Percentiles rank a stretch among this genome's conserved stretches.
These are phyloP conservation scores for Lutjanus erythropterus DNA, from an alignment of 2,113 vertebrate species.

Conservation along the genomic window DNA sequence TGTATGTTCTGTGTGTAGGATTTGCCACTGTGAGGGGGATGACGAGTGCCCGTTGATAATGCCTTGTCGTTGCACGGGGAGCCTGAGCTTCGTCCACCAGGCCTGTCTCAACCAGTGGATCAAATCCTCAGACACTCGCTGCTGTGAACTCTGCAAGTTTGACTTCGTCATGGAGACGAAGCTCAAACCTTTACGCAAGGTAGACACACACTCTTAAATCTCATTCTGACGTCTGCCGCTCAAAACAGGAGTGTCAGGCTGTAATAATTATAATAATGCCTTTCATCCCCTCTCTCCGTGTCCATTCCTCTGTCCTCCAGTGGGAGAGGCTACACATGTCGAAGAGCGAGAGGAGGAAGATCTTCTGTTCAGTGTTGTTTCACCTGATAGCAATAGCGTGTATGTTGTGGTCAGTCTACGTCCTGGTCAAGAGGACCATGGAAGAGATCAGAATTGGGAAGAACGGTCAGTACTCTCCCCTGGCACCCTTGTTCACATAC, in stretches of 20 bases:
- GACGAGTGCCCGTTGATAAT: constrained; percentile 95
- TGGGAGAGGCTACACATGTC: constrained; percentile 98
- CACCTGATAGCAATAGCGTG: constrained; percentile 94
- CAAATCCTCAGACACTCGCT: constrained; percentile 96
- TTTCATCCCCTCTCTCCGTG: neutral
- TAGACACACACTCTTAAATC: constrained; percentile 46
- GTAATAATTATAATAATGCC: neutral
- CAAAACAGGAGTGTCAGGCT: neutral
- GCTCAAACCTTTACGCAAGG: constrained; percentile 96
- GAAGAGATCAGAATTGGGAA: constrained; percentile 95
- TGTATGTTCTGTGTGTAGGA: constrained; percentile 85
- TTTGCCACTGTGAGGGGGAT: constrained; percentile 99
- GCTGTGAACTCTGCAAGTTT: constrained; percentile 99
- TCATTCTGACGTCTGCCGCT: neutral
- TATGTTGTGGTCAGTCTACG: constrained; percentile 94
- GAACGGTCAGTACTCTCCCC: constrained; percentile 85
- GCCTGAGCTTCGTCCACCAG: constrained; percentile 95
- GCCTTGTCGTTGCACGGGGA: constrained; percentile 95
- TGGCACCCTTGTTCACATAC: neutral
- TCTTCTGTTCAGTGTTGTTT: constrained; percentile 95
- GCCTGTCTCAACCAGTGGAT: constrained; percentile 99
- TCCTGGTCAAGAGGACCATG: constrained; percentile 90
- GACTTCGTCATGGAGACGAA: constrained; percentile 98
- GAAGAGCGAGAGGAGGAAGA: constrained; percentile 93
- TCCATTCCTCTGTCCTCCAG: constrained; percentile 74